A percentile compares a stretch with the other conserved stretches of the same genome.
Conservation (phyloP, 53 echinoderm and acorn worm genomes). For the Echinarachnius parma region DNA sequence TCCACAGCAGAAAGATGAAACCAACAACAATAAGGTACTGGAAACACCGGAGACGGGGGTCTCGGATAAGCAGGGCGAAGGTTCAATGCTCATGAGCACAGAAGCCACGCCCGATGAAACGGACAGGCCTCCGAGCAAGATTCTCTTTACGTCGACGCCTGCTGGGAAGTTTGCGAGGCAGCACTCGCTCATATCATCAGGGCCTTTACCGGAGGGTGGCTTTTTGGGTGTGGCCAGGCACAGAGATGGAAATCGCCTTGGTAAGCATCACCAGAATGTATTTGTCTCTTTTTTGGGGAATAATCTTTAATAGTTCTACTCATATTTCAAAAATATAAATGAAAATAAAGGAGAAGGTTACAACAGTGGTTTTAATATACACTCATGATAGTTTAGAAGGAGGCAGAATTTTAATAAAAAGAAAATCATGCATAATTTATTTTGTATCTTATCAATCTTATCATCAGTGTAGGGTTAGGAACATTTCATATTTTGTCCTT, state of each 20-base stretch:
- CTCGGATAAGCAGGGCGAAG: slow-evolving; percentile 3
- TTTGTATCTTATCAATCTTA: too few species aligned
- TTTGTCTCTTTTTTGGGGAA: too few species aligned
- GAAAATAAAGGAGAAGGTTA: too few species aligned
- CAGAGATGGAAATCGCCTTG: slow-evolving; percentile 80
- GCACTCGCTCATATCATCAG: slow-evolving; percentile 55
- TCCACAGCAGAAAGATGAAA: background rate
- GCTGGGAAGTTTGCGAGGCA: slow-evolving; percentile 69
- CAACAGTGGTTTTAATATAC: too few species aligned
- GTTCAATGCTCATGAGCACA: background rate
- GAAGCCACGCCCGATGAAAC: slow-evolving; percentile 22
- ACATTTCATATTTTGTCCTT: too few species aligned
- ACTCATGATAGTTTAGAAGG: too few species aligned
- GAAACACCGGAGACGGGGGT: slow-evolving; percentile 24
- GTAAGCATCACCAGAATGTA: too few species aligned
- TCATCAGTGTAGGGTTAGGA: too few species aligned
- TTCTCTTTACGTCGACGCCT: slow-evolving; percentile 75
- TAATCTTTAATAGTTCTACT: too few species aligned
- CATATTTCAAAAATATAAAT: too few species aligned
- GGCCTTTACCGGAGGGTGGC: slow-evolving; percentile 75
- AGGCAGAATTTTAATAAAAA: too few species aligned
- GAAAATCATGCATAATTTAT: too few species aligned
- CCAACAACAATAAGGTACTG: slow-evolving; percentile 33
- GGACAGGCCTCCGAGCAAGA: slow-evolving; percentile 8
- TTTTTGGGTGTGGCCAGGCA: slow-evolving; percentile 83